Base-by-base conservation (phyloP, 2,797 vertebrate species). In the Odontamblyopus rebecca region DNA sequence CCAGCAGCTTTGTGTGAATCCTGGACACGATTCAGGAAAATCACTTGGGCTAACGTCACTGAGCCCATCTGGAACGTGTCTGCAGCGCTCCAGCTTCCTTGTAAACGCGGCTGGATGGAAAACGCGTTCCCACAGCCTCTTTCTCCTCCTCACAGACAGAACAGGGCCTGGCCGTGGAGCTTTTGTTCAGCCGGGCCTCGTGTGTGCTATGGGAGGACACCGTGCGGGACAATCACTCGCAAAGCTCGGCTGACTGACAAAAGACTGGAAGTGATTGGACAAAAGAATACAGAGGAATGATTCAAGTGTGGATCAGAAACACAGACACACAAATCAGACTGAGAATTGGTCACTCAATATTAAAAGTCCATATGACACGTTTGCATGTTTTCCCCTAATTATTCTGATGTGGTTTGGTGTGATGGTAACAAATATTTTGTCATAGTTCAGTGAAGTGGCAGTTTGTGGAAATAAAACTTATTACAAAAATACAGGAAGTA, bases 91-190 rank as follows among this genome's bases (percentile, higher is more conserved):
- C 76, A 72, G 85, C 64, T 67, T 71, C 73, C 60, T 79, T 82
- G 56, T 61, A 75, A 61, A 72, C 65, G 53, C 66, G 61, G 53
- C 70, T 74, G 68, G 66, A 54, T 61, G 85, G 80, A 86, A 83
- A 80, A 72, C 72, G 26, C 67, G 29, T 3, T 67, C 63, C 18
- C 23, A 81, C 5, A 54, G 68, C 63, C 60, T 30, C 67, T 68
- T 54, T 26, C 23, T 18, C 70, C 68, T 92, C 85, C 86, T 79
- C 82, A 89, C 83, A 91, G 91, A 90, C 80, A 76, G 86, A 73
- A 72, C 80, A 60, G 30, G 51, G 30, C 53, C 67, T 4, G 79
- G 44, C 44, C 1, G 82, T 80, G 63, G 72, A 86, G 86, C 84
- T 75, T 84, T 78, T 87, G 88, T 86, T 88, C 79, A 86, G 79